Conservation (phyloP, 2,888 invertebrate species). For the Heteromyza rotundicornis region DNA sequence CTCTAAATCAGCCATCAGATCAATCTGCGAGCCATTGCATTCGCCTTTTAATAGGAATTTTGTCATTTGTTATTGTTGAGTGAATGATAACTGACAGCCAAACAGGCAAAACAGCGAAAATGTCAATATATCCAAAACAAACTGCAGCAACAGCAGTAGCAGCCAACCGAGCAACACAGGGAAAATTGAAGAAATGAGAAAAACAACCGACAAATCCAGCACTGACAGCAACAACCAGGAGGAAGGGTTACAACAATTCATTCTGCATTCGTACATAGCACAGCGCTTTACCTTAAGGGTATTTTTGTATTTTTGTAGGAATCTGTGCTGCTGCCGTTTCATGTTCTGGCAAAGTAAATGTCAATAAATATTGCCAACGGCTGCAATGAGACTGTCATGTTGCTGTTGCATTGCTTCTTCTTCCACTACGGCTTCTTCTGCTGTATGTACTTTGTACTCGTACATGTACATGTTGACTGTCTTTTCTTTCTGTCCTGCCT, state of each 20-base stretch:
- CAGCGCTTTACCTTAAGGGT: constrained; percentile 16
- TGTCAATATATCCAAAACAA: constrained; percentile 25
- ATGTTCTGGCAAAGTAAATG: constrained; percentile 40
- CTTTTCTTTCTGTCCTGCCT: constrained; percentile 21
- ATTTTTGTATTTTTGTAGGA: constrained; percentile 8
- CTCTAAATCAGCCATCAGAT: too few relatives aligned
- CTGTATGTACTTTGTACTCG: too few relatives aligned
- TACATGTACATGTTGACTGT: too few relatives aligned
- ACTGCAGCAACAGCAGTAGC: not conserved
- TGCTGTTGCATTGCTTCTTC: constrained; percentile 18
- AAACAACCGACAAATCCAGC: too few relatives aligned
- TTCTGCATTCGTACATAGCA: too few relatives aligned
- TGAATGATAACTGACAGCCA: constrained; percentile 55
- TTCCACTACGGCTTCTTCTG: too few relatives aligned
- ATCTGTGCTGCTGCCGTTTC: constrained; percentile 28
- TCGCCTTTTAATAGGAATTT: constrained; percentile 35
- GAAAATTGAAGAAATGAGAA: not conserved
- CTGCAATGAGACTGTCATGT: constrained; percentile 20
- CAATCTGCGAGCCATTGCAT: too few relatives aligned
- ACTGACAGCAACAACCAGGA: not conserved
- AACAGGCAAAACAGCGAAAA: constrained; percentile 39
- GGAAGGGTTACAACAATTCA: constrained; percentile 9
- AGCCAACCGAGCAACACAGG: not conserved
- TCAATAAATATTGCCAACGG: constrained; percentile 51
- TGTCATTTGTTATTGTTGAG: constrained; percentile 42